phyloP scores from a whole-genome alignment of 2,888 invertebrate genomes.

The Tetranychus piercei region DNA sequence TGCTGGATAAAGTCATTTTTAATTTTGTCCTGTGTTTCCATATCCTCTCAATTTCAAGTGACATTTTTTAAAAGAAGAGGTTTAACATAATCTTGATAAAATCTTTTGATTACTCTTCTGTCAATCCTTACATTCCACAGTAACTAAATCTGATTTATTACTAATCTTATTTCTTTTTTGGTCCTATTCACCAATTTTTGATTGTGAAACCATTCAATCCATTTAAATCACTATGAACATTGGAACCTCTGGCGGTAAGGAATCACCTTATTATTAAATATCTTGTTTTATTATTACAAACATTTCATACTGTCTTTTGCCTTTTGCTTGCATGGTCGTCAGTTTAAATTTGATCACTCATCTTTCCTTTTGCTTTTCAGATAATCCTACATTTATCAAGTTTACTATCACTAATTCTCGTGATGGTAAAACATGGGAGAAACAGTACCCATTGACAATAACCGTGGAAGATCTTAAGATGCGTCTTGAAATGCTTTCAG shows the following conservation, averaged over 20 bases:
- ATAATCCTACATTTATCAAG: background rate
- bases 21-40: no score
- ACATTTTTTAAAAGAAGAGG: no score
- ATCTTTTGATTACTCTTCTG: no score
- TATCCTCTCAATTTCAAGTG: no score
- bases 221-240: background rate
- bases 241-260: background rate
- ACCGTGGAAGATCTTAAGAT: background rate
- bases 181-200: background rate
- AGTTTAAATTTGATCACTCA: no score
- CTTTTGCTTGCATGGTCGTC: background rate
- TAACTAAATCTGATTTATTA: no score
- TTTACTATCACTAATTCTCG: background rate
- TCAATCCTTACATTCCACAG: no score
- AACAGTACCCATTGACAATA: background rate
- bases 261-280: background rate
- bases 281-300: background rate
- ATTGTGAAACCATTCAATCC: no score
- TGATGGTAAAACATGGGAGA: constrained; percentile 7
- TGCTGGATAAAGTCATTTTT: no score
- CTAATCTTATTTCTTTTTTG: background rate
- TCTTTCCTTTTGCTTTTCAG: background rate
- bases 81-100: no score
- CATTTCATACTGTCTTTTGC: background rate
- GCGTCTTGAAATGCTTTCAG: constrained; percentile 1